phyloP scores from a whole-genome alignment of 2,797 vertebrate species.

The Siniperca obscura region DNA sequence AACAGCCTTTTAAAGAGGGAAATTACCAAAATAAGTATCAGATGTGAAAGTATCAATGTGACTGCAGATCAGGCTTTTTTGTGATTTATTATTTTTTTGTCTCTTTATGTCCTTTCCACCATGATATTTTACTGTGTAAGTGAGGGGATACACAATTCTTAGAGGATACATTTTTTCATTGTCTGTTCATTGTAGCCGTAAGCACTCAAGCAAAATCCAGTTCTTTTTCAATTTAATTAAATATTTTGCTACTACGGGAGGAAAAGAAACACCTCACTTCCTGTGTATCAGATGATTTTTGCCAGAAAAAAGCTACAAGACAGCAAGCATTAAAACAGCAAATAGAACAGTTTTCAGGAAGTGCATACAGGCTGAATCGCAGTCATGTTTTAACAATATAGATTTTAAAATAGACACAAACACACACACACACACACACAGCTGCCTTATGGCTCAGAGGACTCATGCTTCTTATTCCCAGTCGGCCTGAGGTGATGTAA shows the following conservation, averaged over 20 bases:
- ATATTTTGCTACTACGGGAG: not conserved
- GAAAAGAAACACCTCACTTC: not conserved
- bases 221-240: not conserved
- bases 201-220: not conserved
- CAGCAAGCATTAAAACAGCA: not conserved
- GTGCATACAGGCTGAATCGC: not conserved
- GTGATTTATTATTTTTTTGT: too few relatives aligned
- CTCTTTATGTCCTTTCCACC: not conserved
- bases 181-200: not conserved
- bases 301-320: not conserved
- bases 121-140: not conserved
- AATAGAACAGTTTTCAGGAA: not conserved
- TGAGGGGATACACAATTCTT: not conserved
- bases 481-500: constrained; percentile 41
- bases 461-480: constrained; percentile 23
- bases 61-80: not conserved
- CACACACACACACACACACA: constrained; percentile 23
- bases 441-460: constrained; percentile 32
- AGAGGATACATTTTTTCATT: not conserved
- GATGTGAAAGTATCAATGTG: not conserved
- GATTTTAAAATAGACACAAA: constrained; percentile 3
- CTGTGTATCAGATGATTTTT: not conserved
- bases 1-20: constrained; percentile 3
- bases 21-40: not conserved
- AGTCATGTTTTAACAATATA: constrained; percentile 5